Evolutionary conservation across 1,140 invertebrate species (phyloP).

Genomic region (Asobara japonica): DNA sequence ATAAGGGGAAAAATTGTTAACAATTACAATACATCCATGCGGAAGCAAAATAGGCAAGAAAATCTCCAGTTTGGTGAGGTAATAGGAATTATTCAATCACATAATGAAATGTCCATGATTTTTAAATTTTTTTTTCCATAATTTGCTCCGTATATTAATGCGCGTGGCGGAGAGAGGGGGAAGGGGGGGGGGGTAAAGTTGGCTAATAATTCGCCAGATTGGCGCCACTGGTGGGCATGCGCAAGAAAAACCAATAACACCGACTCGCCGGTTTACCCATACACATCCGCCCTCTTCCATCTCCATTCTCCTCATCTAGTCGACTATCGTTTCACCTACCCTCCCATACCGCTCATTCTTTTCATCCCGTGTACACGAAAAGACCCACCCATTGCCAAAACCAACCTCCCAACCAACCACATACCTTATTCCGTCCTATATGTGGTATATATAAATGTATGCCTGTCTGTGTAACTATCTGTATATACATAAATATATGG

Average conservation of each 20-base stretch:
- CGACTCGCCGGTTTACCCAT: slow-evolving; percentile 35
- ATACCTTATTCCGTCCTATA: slow-evolving; percentile 1
- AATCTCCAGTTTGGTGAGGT: no score
- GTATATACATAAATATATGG: no score
- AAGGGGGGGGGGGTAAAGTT: no score
- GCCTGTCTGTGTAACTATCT: not conserved
- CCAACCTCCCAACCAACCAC: not conserved
- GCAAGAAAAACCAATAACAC: slow-evolving; percentile 65
- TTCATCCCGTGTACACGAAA: not conserved
- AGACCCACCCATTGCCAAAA: slow-evolving; percentile 10
- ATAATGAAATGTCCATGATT: no score
- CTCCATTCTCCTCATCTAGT: slow-evolving; percentile 5
- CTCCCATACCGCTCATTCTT: slow-evolving; percentile 10
- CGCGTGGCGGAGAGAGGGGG: no score
- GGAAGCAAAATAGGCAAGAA: no score
- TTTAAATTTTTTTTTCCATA: no score
- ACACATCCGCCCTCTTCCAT: slow-evolving; percentile 33
- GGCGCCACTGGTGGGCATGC: slow-evolving; percentile 60
- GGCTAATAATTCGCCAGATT: no score
- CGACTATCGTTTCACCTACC: not conserved
- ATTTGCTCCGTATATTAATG: no score
- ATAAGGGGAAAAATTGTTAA: no score
- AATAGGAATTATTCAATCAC: no score
- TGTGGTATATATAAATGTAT: slow-evolving; percentile 1
- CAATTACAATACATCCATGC: no score